Conservation (phyloP, 2,113 vertebrate species). For the Nettapus auritus region DNA sequence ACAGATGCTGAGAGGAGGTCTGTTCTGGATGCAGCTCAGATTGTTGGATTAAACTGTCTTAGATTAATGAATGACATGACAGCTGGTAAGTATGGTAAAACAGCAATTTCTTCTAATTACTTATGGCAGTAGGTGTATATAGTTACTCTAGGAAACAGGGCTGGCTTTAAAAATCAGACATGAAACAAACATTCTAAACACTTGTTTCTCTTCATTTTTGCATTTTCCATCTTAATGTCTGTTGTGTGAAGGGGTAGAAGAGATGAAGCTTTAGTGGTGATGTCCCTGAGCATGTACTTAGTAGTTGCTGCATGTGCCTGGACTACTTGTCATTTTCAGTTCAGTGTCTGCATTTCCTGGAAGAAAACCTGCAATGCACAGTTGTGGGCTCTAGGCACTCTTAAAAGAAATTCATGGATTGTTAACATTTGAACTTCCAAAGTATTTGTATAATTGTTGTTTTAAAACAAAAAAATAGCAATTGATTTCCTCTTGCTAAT, state of each 20-base stretch:
- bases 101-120: neutral
- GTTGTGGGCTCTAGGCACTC: neutral
- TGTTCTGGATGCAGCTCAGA: slow-evolving; percentile 83
- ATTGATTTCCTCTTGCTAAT: neutral
- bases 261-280: neutral
- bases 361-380: neutral
- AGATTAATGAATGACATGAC: slow-evolving; percentile 87
- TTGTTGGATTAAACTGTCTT: slow-evolving; percentile 83
- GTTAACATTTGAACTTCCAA: neutral
- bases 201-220: neutral
- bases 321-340: neutral
- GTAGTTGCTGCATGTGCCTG: accelerated
- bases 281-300: neutral
- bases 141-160: neutral
- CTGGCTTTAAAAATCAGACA: neutral
- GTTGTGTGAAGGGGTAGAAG: neutral
- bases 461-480: neutral
- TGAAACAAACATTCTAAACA: neutral
- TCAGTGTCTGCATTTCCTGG: neutral
- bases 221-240: neutral
- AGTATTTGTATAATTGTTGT: neutral
- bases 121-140: neutral
- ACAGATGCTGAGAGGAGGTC: slow-evolving; percentile 85
- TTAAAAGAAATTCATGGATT: neutral
- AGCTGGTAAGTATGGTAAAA: slow-evolving; percentile 74